Conservation (phyloP, 2,888 invertebrate species). For the Iselma pallidipennis region DNA sequence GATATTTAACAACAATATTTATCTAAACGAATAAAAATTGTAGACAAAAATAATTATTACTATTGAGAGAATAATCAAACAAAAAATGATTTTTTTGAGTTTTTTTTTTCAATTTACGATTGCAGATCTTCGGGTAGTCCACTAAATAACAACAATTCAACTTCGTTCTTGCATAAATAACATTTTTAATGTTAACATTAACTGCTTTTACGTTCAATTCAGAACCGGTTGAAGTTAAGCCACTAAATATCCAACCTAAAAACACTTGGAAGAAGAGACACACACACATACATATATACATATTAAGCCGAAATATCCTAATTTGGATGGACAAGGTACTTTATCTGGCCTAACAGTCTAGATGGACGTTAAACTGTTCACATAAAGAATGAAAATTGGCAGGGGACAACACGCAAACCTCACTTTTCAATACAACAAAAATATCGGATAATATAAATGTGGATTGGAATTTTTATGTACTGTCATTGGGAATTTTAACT, state of each 20-base stretch:
- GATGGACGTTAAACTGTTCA: slow-evolving; percentile 3
- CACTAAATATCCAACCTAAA: slow-evolving; percentile 3
- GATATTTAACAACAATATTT: slow-evolving; percentile 15
- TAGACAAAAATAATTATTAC: background rate
- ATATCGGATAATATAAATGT: background rate
- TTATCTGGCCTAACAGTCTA: slow-evolving; percentile 11
- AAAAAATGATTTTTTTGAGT: background rate
- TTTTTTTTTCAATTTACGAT: background rate
- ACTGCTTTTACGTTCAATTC: slow-evolving; percentile 3
- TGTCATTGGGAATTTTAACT: slow-evolving; percentile 3
- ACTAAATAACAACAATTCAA: slow-evolving; percentile 12
- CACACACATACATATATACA: background rate
- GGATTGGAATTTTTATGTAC: slow-evolving; percentile 2
- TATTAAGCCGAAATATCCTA: slow-evolving; percentile 25
- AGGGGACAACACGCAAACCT: slow-evolving; percentile 2
- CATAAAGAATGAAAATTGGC: slow-evolving; percentile 3
- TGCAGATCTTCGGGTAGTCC: background rate
- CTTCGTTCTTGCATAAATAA: slow-evolving; percentile 19
- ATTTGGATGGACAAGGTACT: slow-evolving; percentile 26
- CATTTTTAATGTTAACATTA: slow-evolving; percentile 3
- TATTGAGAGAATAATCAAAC: background rate
- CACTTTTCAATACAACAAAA: background rate
- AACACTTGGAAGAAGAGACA: background rate
- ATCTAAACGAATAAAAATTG: background rate
- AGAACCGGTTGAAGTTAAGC: slow-evolving; percentile 3